phyloP scores from a whole-genome alignment of 2,888 invertebrate genomes.

The Magallana nippona region DNA sequence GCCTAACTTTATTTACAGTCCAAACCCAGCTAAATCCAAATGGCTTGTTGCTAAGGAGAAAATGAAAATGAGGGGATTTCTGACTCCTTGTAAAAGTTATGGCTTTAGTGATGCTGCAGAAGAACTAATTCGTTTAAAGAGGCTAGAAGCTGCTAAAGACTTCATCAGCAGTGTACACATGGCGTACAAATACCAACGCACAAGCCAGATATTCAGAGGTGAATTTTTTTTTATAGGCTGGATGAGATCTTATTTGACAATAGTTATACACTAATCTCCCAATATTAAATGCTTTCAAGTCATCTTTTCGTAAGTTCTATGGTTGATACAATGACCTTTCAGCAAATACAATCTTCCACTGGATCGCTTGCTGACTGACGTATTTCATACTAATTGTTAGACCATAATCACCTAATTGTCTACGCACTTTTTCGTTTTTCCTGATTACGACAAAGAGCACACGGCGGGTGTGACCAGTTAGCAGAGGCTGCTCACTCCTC shows the following conservation, averaged over 20 bases:
- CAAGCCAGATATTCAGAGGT: slow-evolving; percentile 44
- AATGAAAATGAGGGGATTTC: slow-evolving; percentile 35
- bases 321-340: too few relatives aligned
- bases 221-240: neutral
- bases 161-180: slow-evolving; percentile 57
- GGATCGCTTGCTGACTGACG: too few relatives aligned
- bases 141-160: slow-evolving; percentile 54
- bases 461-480: too few relatives aligned
- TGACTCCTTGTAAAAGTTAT: slow-evolving; percentile 38
- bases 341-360: too few relatives aligned
- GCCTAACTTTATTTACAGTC: slow-evolving; percentile 40
- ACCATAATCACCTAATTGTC: too few relatives aligned
- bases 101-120: slow-evolving; percentile 53
- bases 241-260: neutral
- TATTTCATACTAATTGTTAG: too few relatives aligned
- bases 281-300: neutral
- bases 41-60: slow-evolving; percentile 63
- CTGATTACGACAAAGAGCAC: too few relatives aligned
- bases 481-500: too few relatives aligned
- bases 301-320: too few relatives aligned
- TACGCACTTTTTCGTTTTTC: too few relatives aligned
- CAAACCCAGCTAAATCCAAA: slow-evolving; percentile 55
- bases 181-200: slow-evolving; percentile 50
- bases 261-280: neutral
- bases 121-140: slow-evolving; percentile 56